Evolutionary conservation across 1,140 invertebrate genomes (phyloP).

Genomic region (Meloidogyne exigua): DNA sequence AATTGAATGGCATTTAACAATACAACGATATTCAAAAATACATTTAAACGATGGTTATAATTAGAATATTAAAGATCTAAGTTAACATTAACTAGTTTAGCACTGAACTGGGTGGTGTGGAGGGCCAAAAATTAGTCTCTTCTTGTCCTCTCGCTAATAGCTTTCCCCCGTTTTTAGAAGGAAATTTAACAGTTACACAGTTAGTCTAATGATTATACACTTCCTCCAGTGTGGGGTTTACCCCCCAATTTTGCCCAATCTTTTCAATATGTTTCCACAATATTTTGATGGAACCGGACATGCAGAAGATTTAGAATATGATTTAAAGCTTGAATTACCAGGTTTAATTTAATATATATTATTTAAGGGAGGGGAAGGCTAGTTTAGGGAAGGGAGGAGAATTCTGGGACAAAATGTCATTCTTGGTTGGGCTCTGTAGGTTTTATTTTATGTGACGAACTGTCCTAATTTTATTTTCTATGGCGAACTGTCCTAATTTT

Average conservation of each 20-base stretch:
- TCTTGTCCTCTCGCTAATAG: too few relatives aligned
- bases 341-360: slow-evolving; percentile 25
- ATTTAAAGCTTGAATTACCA: slow-evolving; percentile 25
- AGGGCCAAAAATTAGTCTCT: too few relatives aligned
- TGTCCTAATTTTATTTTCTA: too few relatives aligned
- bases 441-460: background rate
- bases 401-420: too few relatives aligned
- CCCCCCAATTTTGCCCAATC: slow-evolving; percentile 60
- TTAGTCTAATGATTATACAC: slow-evolving; percentile 90
- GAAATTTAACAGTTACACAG: slow-evolving; percentile 64
- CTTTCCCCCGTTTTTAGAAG: slow-evolving; percentile 14
- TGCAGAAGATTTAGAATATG: slow-evolving; percentile 32
- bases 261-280: slow-evolving; percentile 42
- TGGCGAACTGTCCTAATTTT: slow-evolving; percentile 1
- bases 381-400: too few relatives aligned
- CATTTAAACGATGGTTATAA: too few relatives aligned
- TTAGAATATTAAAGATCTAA: too few relatives aligned
- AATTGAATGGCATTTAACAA: too few relatives aligned
- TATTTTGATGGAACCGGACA: slow-evolving; percentile 35
- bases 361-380: background rate
- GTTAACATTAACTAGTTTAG: too few relatives aligned
- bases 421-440: too few relatives aligned
- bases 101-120: too few relatives aligned
- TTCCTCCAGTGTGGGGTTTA: slow-evolving; percentile 81
- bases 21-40: too few relatives aligned